A percentile compares a stretch with the other conserved stretches of the same genome.
Conservation (phyloP, 2,888 invertebrate species). For the Oxyteleia sp. region DNA sequence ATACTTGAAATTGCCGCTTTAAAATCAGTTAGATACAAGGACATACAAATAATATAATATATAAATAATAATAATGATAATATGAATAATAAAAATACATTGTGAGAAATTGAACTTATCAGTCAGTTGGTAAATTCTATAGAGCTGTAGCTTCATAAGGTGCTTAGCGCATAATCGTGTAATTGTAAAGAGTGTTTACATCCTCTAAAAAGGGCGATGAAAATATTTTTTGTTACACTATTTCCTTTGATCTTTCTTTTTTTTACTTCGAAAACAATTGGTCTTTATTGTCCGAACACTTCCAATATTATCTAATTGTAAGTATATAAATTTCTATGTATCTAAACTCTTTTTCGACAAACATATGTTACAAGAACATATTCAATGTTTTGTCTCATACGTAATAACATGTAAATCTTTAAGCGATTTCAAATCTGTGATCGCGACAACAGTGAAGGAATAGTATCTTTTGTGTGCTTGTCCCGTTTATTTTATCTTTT, state of each 20-base stretch:
- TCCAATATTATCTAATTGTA: conserved; percentile 70
- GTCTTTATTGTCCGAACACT: conserved; percentile 67
- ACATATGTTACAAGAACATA: conserved; percentile 55
- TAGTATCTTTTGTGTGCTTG: conserved; percentile 74
- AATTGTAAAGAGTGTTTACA: conserved; percentile 71
- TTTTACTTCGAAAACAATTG: conserved; percentile 55
- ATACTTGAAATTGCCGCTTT: conserved; percentile 74
- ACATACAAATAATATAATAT: conserved; percentile 55
- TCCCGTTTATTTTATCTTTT: conserved; percentile 82
- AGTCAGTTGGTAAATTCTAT: conserved; percentile 75
- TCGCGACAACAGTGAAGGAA: conserved; percentile 72
- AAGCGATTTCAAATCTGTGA: conserved; percentile 69
- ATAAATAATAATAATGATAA: conserved; percentile 48
- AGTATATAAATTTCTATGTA: conserved; percentile 71
- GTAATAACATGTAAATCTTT: conserved; percentile 67
- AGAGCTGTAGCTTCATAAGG: conserved; percentile 79
- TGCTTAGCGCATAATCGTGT: conserved; percentile 75
- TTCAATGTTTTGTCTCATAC: conserved; percentile 65
- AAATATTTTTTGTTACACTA: too few species aligned
- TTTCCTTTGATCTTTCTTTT: too few species aligned
- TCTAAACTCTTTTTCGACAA: conserved; percentile 59
- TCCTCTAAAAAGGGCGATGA: conserved; percentile 48
- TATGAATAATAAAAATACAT: conserved; percentile 60
- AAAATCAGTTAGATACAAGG: conserved; percentile 60
- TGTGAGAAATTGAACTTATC: conserved; percentile 73